These are phyloP conservation scores for Copidosoma floridanum DNA, from an alignment of 1,140 invertebrate species.

Conservation along the genomic window DNA sequence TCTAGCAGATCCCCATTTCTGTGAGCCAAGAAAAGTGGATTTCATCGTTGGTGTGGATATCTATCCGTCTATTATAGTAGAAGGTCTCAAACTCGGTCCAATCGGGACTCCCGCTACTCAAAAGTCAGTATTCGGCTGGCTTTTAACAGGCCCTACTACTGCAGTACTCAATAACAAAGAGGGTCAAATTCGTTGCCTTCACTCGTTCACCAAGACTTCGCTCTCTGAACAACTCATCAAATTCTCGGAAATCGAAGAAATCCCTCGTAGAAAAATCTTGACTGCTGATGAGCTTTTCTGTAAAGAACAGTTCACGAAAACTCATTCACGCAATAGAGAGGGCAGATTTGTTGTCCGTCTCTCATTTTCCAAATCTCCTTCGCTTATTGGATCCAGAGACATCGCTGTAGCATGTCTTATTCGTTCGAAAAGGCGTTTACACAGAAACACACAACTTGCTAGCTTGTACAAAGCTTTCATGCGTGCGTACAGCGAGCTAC, in stretches of 20 bases:
- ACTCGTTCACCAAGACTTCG: background rate
- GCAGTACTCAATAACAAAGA: background rate
- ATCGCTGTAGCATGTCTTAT: background rate
- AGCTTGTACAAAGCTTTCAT: slow-evolving; percentile 35
- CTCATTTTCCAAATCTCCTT: background rate
- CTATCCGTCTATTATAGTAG: background rate
- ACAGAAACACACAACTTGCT: background rate
- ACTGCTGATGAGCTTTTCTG: background rate
- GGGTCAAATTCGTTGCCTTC: background rate
- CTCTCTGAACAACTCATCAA: background rate
- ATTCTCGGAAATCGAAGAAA: slow-evolving; percentile 9
- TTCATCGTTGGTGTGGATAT: background rate
- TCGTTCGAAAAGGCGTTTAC: background rate
- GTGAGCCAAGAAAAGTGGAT: background rate
- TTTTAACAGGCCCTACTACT: background rate
- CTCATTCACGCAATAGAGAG: background rate
- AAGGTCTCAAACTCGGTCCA: background rate
- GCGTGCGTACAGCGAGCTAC: slow-evolving; percentile 37
- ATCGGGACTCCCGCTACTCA: background rate
- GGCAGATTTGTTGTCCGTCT: background rate
- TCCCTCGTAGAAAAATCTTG: background rate
- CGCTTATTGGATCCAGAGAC: background rate
- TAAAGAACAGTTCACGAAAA: slow-evolving; percentile 1
- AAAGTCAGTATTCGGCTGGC: background rate
- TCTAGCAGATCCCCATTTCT: slow-evolving; percentile 1